Percentiles rank a stretch among this genome's conserved stretches.
Conservation (phyloP, 2,113 vertebrate species). For the Bubo scandiacus region DNA sequence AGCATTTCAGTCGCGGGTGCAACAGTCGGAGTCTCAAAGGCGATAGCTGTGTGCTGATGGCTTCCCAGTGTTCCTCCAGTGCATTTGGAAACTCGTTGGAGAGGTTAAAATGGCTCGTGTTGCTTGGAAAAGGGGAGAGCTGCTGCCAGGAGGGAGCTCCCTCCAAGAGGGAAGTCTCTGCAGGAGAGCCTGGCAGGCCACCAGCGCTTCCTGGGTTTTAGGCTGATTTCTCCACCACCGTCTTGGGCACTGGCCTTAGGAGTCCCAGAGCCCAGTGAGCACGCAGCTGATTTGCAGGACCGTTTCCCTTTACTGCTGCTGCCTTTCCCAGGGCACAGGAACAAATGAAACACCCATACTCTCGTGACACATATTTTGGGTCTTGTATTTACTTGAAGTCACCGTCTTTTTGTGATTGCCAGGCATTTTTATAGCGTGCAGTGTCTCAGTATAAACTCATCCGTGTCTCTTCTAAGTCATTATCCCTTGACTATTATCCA, state of each 20-base stretch:
- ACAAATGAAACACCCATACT: not conserved
- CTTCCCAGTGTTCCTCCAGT: not conserved
- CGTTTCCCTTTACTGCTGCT: not conserved
- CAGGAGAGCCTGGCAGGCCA: not conserved
- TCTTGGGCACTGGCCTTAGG: not conserved
- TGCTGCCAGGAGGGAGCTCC: not conserved
- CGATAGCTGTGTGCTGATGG: not conserved
- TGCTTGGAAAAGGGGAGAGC: not conserved
- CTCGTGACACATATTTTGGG: rapidly evolving
- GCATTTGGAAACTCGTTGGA: not conserved
- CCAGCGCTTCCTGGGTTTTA: not conserved
- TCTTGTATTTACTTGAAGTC: not conserved
- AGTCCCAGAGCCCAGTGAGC: rapidly evolving
- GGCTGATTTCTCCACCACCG: not conserved
- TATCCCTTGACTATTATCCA: not conserved
- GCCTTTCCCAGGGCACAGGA: not conserved
- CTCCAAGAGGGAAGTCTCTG: not conserved
- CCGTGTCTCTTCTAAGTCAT: not conserved
- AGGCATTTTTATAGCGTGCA: not conserved
- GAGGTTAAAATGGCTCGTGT: rapidly evolving
- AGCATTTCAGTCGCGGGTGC: rapidly evolving
- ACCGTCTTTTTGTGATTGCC: not conserved
- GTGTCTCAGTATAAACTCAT: not conserved
- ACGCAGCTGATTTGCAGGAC: not conserved
- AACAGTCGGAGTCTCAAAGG: not conserved